Base-by-base conservation (phyloP, 1,140 invertebrate species). In the Uloborus diversus region DNA sequence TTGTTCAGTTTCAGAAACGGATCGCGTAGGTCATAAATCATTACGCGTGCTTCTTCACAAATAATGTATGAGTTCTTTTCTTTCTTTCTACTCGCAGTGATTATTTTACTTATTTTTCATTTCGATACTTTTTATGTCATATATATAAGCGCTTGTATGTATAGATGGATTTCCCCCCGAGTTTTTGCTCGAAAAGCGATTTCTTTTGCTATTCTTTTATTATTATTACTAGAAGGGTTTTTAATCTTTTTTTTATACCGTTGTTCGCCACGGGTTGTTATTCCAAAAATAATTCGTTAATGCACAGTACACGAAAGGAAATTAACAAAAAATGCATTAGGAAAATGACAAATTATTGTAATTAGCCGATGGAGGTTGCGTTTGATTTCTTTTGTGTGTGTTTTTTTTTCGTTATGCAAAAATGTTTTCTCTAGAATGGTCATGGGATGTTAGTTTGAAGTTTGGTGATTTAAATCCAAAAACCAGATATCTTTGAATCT, bases 41-140 rank as follows among this genome's bases (percentile, higher is more conserved):
- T 53, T 51, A 23, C 57, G n/a, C 27, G 28, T 51, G 59, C 33
- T 49, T 59, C 59, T 64, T 51, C 42, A 42, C 62, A 75, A 75
- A 64, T 75, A 75, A 75, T 64, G 42, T 51, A 75, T 64, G 57
- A 75, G 57, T 42, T 75, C 42, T 64, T 64, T 75, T 75, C 59
- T 51, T 64, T 75, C 47, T 64, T 64, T 27, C 59, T 75, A 59
- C 57, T 64, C 37, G 59, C 57, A 64, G 71, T 64, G 71, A 75
- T 75, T 75, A 75, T 75, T 75, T 75, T 47, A 64, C 57, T 51
- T 75, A 64, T 64, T 75, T 75, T 75, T 75, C 71, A 64, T 64
- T 49, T 30, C n/a, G 5, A 51, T 49, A 23, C 25, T 75, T 75
- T 75, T 59, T 61, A 30, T 59, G 23, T 28, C 23, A 53, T 14